Conservation (phyloP, 1,140 invertebrate genomes). For the Zaprionus camerounensis region DNA sequence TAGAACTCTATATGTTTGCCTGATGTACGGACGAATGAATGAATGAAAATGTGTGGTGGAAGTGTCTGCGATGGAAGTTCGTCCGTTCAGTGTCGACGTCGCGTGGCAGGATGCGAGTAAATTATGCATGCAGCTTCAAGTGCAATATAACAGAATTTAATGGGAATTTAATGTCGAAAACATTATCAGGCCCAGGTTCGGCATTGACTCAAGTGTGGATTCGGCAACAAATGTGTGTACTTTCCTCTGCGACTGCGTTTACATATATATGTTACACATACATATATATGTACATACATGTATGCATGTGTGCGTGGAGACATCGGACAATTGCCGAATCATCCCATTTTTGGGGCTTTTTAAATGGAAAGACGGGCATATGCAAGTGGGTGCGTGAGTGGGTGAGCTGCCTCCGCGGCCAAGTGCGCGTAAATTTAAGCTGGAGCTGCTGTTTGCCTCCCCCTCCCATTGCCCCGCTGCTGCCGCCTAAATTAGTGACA, state of each 20-base stretch:
- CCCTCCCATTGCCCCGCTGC: background rate
- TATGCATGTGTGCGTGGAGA: constrained; percentile 17
- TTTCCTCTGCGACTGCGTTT: background rate
- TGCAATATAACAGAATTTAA: constrained; percentile 70
- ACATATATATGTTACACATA: background rate
- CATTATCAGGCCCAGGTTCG: constrained; percentile 56
- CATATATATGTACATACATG: background rate
- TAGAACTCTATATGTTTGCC: background rate
- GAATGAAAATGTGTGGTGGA: constrained; percentile 1
- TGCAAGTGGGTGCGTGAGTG: background rate
- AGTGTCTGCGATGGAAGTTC: constrained; percentile 14
- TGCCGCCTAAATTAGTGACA: constrained; percentile 54
- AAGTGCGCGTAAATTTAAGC: constrained; percentile 29
- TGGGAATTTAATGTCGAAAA: constrained; percentile 67
- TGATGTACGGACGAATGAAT: background rate
- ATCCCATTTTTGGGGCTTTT: constrained; percentile 36
- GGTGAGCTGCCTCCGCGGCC: background rate
- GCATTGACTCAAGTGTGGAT: constrained; percentile 15
- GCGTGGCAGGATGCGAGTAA: constrained; percentile 53
- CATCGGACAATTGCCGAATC: constrained; percentile 55
- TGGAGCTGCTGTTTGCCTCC: constrained; percentile 18
- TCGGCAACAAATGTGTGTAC: constrained; percentile 15
- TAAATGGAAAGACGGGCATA: constrained; percentile 6
- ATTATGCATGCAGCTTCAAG: constrained; percentile 66
- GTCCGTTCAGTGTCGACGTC: constrained; percentile 38